A percentile compares a stretch with the other conserved stretches of the same genome.
Evolutionary conservation across 2,113 vertebrate species (phyloP).

Genomic region (Abramis brama): DNA sequence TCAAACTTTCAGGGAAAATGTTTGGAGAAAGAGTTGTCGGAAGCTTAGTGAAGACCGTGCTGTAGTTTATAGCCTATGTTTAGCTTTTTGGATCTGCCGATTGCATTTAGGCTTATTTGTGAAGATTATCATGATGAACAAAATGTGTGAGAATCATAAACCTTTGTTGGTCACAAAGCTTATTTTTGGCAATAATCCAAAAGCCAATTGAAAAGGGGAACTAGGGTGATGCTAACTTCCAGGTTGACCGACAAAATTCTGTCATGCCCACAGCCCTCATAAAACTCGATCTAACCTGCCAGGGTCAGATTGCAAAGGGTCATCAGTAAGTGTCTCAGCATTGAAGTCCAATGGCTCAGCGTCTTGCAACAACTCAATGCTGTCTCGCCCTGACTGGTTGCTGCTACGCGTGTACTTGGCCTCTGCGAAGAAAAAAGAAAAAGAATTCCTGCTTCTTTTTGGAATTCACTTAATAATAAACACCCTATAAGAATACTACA

Average conservation of each 20-base stretch:
- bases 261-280: background rate
- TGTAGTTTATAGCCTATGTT: background rate
- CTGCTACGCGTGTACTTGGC: constrained; percentile 86
- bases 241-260: background rate
- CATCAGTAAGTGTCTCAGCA: constrained; percentile 84
- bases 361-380: constrained; percentile 92
- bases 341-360: constrained; percentile 94
- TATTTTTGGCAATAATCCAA: background rate
- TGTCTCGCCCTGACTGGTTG: constrained; percentile 84
- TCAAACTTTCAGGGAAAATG: background rate
- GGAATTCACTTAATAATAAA: background rate
- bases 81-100: background rate
- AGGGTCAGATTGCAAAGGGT: constrained; percentile 80
- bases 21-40: background rate
- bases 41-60: background rate
- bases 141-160: background rate
- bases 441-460: background rate
- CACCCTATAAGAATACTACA: background rate
- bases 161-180: background rate
- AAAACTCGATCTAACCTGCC: constrained; percentile 79
- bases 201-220: background rate
- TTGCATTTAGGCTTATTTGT: background rate
- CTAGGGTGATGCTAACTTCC: background rate
- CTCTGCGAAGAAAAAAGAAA: constrained; percentile 53
- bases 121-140: background rate